Evolutionary conservation across 2,797 vertebrate genomes (phyloP).

Genomic region (Cacajao melanocephalus): DNA sequence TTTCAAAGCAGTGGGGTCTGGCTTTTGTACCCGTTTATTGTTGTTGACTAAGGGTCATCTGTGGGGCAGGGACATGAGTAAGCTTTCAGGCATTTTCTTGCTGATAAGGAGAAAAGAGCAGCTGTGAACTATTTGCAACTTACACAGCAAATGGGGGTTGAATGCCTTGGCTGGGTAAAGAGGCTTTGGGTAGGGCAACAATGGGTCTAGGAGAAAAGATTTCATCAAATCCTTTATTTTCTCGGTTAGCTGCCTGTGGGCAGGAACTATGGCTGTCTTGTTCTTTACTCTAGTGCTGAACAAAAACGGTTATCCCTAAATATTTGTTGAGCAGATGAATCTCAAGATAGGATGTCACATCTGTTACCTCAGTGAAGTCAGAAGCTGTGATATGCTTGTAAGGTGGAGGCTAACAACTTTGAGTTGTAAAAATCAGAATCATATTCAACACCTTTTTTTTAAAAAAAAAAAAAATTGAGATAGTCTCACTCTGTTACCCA

Average conservation of each 20-base stretch:
- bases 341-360: background rate
- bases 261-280: background rate
- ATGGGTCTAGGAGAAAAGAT: background rate
- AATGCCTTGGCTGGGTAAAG: background rate
- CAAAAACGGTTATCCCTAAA: background rate
- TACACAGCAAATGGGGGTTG: background rate
- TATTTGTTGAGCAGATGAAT: conserved; percentile 31
- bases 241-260: background rate
- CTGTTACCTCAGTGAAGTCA: background rate
- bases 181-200: background rate
- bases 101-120: background rate
- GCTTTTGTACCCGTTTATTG: background rate
- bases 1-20: background rate
- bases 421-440: conserved; percentile 20
- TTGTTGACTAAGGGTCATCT: background rate
- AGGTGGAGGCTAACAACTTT: background rate
- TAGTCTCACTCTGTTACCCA: too few relatives aligned
- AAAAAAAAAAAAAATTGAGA: too few relatives aligned
- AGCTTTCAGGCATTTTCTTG: background rate
- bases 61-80: background rate
- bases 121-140: background rate
- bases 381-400: background rate
- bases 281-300: background rate
- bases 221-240: conserved; percentile 1
- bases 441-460: background rate